Evolutionary conservation across 2,888 invertebrate genomes (phyloP), one percentile per base, ranked within the genome.

Genomic region (Selenia dentaria): DNA sequence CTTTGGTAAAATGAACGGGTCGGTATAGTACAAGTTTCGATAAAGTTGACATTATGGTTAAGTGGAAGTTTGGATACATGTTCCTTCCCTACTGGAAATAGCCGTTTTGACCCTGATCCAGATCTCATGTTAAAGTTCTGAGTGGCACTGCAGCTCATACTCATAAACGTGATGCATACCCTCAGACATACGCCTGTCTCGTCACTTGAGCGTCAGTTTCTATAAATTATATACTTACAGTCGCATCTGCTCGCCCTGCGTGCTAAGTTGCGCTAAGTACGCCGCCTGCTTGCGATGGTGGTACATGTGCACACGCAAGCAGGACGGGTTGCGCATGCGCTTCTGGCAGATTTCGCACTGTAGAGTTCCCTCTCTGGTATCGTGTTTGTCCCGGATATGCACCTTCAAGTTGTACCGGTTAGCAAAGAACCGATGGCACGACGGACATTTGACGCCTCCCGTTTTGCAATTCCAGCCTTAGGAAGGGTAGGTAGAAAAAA

Each of bases 311-410:
- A 93, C 93, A 51, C 93, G 85, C 36, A 93, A 77, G 57, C 93
- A 93, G 18, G 93, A 93, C 35, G 91, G 92, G 65, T 93, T 93
- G 48, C 93, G 81, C 93, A 93, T 93, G 5, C 91, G 87, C 67
- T 94, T 94, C 61, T 94, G 94, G 70, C 95, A 95, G 43, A 94
- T 92, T 57, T 92, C 92, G 76, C 95, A 95, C 63, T 93, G 93
- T 42, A 94, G 85, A 51, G 93, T 92, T 13, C 93, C 93, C 64
- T 93, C 92, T 55, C 92, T 91, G 6, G 93, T 93, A 64, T 94
- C 94, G 70, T 95, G 95, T 67, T 94, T 94, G 77, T 94, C 94
- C 16, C 94, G 88, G 32, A 94, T 93, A 70, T 95, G 94, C 25
- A 94, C 92, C 74, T 94, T 94, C 67, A 95, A 81, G 76, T 94